phyloP scores from a whole-genome alignment of 2,113 vertebrate species.

The Eublepharis macularius region DNA sequence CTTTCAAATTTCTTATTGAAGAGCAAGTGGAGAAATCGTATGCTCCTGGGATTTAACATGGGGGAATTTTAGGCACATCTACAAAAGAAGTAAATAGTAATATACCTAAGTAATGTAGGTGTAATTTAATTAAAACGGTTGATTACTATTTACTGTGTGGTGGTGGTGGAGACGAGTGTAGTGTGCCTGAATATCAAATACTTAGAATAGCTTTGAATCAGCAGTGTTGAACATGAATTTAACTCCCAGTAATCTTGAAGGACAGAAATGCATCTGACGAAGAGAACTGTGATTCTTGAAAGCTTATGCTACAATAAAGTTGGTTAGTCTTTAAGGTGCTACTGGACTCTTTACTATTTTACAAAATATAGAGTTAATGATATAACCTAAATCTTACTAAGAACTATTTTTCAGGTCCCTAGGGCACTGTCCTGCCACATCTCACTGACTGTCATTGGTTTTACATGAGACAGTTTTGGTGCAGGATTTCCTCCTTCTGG shows the following conservation, averaged over 20 bases:
- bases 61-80: background rate
- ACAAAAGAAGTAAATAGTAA: background rate
- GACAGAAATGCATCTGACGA: too few relatives aligned
- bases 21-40: background rate
- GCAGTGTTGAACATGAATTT: background rate
- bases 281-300: too few relatives aligned
- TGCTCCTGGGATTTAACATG: background rate
- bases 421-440: background rate
- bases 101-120: background rate
- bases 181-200: background rate
- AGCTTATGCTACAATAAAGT: too few relatives aligned
- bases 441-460: background rate
- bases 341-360: too few relatives aligned
- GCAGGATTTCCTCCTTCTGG: background rate
- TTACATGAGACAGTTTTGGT: background rate
- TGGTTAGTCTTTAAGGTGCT: too few relatives aligned
- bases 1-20: background rate
- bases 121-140: background rate
- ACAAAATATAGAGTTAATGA: background rate
- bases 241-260: background rate
- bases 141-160: background rate
- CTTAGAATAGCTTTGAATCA: background rate
- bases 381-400: background rate
- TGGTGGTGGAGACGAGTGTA: too few relatives aligned
- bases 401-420: background rate